Conservation (phyloP, 2,113 vertebrate genomes). For the Urocitellus parryii region DNA sequence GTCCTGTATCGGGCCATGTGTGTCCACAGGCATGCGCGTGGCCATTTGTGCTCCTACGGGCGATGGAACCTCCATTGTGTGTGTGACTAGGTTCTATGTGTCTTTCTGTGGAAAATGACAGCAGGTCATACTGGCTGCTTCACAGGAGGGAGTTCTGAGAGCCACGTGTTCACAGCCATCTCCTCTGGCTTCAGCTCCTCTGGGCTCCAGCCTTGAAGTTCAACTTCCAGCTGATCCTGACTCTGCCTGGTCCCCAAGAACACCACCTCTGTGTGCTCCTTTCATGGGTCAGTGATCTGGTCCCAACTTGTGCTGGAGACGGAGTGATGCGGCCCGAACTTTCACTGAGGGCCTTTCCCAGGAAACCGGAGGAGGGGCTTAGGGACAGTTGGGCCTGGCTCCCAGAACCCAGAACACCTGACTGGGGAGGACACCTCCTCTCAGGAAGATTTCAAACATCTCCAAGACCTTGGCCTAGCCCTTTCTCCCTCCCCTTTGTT, state of each 20-base stretch:
- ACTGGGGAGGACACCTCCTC: background rate
- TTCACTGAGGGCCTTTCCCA: slow-evolving; percentile 29
- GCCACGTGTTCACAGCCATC: background rate
- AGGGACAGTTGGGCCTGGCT: background rate
- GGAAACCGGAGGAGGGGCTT: background rate
- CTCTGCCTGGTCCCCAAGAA: background rate
- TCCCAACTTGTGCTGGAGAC: slow-evolving; percentile 4
- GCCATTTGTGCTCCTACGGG: too few relatives aligned
- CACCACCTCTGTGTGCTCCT: background rate
- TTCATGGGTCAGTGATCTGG: background rate
- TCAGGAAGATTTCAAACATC: background rate
- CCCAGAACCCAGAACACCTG: background rate
- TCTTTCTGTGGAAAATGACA: background rate
- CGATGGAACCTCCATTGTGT: fast-evolving
- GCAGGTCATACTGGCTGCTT: background rate
- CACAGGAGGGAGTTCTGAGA: background rate
- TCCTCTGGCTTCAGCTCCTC: background rate
- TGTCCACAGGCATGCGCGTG: background rate
- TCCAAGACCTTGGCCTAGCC: background rate
- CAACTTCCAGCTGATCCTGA: background rate
- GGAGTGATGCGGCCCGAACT: slow-evolving; percentile 24
- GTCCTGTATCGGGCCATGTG: fast-evolving
- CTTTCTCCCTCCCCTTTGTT: background rate
- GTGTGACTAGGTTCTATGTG: background rate
- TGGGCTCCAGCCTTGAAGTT: background rate